Evolutionary conservation across 2,797 vertebrate species (phyloP), one percentile per base, ranked within the genome.

Genomic region (Sylvia borin): DNA sequence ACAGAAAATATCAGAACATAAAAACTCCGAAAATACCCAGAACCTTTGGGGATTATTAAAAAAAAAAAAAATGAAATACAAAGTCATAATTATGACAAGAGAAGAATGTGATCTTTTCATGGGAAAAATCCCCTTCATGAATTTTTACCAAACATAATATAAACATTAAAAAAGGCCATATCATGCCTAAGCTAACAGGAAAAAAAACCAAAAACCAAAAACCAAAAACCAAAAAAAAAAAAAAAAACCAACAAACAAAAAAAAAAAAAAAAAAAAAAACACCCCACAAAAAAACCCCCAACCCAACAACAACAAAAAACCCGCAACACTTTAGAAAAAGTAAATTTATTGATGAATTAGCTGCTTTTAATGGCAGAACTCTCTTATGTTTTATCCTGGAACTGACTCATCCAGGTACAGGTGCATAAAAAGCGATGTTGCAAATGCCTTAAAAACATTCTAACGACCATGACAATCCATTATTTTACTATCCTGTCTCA

Each of bases 371-470:
- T 36, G 11, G 12, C 8, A 73, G 36, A 73, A 76, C 1, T 5
- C 3, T 62, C 9, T 48, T 38, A 21, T 15, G 5, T 58, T 75
- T 70, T 71, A 4, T 64, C 31, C 22, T 77, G 34, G 38, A 86
- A 65, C 17, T 70, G 17, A 65, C 7, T 70, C 7, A 51, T 83
- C 15, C 55, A 61, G 38, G 58, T 13, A 11, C 10, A 75, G 9
- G 2, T 60, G 3, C 3, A 2, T 29, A 70, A 66, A 36, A 66
- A 29, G 60, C 0, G 0, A 13, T 36, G 57, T 11, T 11, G 2
- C 9, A 86, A 72, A 60, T 51, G 16, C 55, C 0, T 2, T 58
- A 19, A 71, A 58, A 57, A 9, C 8, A 26, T 32, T n/a, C 2
- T 77, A 54, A 32, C 67, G 51, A 40, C 20, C 6, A 10, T 31